Conservation (phyloP, 2,797 vertebrate genomes). For the Acridotheres tristis region DNA sequence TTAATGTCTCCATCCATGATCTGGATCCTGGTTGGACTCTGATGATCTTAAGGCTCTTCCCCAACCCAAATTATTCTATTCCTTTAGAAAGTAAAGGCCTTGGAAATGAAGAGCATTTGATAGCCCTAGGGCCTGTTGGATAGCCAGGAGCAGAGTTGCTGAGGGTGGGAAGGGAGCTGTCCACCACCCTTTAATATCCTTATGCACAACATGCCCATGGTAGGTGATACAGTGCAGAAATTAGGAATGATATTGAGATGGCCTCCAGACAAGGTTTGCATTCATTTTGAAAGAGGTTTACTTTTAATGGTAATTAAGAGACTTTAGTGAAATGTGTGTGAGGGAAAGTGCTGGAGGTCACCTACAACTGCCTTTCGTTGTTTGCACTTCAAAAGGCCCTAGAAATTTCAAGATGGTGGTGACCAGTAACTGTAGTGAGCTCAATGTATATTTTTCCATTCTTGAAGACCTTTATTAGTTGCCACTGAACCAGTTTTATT, state of each 20-base stretch:
- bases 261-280: background rate
- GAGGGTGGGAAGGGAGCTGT: background rate
- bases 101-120: background rate
- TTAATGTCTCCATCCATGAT: background rate
- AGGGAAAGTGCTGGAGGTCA: background rate
- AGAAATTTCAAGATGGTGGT: background rate
- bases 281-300: background rate
- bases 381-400: background rate
- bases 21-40: background rate
- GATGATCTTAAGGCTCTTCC: background rate
- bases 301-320: background rate
- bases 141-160: background rate
- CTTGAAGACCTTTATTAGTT: constrained; percentile 25
- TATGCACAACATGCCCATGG: too few relatives aligned
- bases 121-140: background rate
- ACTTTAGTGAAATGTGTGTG: background rate
- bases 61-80: background rate
- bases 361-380: background rate
- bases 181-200: background rate
- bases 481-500: background rate
- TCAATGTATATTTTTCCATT: background rate
- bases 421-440: constrained; percentile 1
- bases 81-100: background rate
- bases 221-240: background rate
- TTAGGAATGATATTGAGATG: background rate